Percentiles rank a stretch among this genome's conserved stretches.
These are phyloP conservation scores for Crotalus helleri DNA, from an alignment of 2,113 vertebrate species.

Conservation along the genomic window DNA sequence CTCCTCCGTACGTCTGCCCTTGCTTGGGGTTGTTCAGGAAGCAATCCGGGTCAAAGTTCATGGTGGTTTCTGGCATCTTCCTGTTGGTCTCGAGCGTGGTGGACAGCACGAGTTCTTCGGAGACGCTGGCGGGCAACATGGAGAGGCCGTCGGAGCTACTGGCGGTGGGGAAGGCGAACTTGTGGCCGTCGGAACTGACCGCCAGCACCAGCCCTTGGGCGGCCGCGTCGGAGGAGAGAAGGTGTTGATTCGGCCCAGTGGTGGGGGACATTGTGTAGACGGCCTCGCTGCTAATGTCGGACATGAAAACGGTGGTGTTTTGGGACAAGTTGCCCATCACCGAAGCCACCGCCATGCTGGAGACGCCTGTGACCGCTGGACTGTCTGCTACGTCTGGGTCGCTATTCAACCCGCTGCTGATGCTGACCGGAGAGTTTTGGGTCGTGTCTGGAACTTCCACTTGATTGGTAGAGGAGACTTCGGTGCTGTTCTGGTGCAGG, in stretches of 20 bases:
- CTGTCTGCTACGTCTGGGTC: constrained; percentile 96
- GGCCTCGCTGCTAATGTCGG: constrained; percentile 91
- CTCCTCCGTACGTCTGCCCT: constrained; percentile 97
- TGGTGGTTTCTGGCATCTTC: constrained; percentile 93
- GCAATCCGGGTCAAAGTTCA: constrained; percentile 99
- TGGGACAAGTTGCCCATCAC: constrained; percentile 94
- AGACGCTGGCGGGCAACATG: constrained; percentile 87
- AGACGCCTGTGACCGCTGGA: constrained; percentile 90
- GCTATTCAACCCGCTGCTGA: constrained; percentile 97
- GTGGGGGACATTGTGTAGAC: constrained; percentile 97
- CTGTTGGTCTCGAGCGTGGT: constrained; percentile 89
- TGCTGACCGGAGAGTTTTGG: constrained; percentile 96
- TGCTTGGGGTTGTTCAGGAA: constrained; percentile 99
- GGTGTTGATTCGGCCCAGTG: constrained; percentile 86
- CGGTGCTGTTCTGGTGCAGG: constrained; percentile 96
- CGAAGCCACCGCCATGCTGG: constrained; percentile 89
- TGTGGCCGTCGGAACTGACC: constrained; percentile 91
- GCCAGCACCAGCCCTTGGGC: constrained; percentile 91
- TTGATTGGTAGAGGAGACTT: constrained; percentile 98
- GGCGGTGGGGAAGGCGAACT: constrained; percentile 90
- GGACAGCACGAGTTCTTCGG: constrained; percentile 94
- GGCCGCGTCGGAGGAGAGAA: constrained; percentile 86
- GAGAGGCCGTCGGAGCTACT: constrained; percentile 84
- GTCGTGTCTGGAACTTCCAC: constrained; percentile 98
- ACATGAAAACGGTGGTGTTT: constrained; percentile 94